These are phyloP conservation scores for Platyura marginata DNA, from an alignment of 1,140 invertebrate genomes.

Conservation along the genomic window DNA sequence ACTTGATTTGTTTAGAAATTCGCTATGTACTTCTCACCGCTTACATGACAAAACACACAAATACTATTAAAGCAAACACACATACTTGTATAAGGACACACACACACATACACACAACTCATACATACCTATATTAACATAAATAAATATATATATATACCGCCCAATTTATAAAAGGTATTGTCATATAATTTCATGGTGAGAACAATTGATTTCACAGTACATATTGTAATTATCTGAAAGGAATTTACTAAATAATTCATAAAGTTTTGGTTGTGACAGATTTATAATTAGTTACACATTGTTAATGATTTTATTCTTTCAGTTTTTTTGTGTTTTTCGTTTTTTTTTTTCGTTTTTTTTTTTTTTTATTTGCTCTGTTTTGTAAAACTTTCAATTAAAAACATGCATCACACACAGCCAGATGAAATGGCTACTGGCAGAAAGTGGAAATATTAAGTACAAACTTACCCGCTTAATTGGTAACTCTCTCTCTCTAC, in stretches of 20 bases:
- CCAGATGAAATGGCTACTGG: no score
- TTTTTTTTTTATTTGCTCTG: no score
- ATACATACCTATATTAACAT: no score
- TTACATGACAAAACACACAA: background rate
- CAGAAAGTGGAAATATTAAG: no score
- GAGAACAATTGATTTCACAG: background rate
- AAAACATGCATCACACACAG: no score
- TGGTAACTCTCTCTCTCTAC: no score
- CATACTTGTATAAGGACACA: no score
- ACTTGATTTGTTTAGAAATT: background rate
- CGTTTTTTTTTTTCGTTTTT: background rate
- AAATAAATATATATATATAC: no score
- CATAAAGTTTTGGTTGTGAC: background rate
- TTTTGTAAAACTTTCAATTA: no score
- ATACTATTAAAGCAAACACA: background rate
- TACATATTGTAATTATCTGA: background rate
- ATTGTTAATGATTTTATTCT: background rate
- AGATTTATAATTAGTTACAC: conserved; percentile 1
- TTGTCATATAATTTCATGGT: background rate
- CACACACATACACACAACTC: no score
- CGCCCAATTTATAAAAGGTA: no score
- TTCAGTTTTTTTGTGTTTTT: background rate
- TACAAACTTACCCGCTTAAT: no score
- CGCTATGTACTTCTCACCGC: background rate
- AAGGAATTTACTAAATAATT: background rate